phyloP scores from a whole-genome alignment of 2,888 invertebrate species.

The Xestia sexstrigata region DNA sequence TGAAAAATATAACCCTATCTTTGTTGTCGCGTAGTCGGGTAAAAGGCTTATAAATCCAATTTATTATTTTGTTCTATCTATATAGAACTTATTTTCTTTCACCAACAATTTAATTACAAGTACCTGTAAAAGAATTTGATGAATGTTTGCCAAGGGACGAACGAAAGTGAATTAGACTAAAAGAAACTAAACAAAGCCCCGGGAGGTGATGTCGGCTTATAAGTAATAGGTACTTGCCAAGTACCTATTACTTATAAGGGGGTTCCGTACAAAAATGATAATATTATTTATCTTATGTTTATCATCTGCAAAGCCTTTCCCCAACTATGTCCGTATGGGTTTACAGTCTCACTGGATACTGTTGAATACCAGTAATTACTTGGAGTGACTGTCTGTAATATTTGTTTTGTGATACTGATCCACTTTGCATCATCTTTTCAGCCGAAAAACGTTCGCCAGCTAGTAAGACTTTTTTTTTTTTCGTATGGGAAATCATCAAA shows the following conservation, averaged over 20 bases:
- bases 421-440: not conserved
- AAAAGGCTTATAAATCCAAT: not conserved
- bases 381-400: not conserved
- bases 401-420: not conserved
- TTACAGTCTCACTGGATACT: not conserved
- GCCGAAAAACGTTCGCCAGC: not conserved
- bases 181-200: slow-evolving; percentile 62
- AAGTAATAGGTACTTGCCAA: slow-evolving; percentile 26
- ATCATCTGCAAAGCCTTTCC: not conserved
- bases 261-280: slow-evolving; percentile 31
- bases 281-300: slow-evolving; percentile 6
- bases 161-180: slow-evolving; percentile 61
- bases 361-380: not conserved
- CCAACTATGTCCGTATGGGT: not conserved
- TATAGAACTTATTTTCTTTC: slow-evolving; percentile 7
- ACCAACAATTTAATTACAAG: slow-evolving; percentile 42
- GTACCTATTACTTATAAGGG: too few species aligned
- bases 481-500: too few species aligned
- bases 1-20: not conserved
- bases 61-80: not conserved
- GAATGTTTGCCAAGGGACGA: slow-evolving; percentile 57
- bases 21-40: not conserved
- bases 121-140: slow-evolving; percentile 56
- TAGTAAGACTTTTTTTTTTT: too few species aligned
- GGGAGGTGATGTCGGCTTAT: slow-evolving; percentile 33